Conservation (phyloP, 2,797 vertebrate genomes). For the Danio tinwini region DNA sequence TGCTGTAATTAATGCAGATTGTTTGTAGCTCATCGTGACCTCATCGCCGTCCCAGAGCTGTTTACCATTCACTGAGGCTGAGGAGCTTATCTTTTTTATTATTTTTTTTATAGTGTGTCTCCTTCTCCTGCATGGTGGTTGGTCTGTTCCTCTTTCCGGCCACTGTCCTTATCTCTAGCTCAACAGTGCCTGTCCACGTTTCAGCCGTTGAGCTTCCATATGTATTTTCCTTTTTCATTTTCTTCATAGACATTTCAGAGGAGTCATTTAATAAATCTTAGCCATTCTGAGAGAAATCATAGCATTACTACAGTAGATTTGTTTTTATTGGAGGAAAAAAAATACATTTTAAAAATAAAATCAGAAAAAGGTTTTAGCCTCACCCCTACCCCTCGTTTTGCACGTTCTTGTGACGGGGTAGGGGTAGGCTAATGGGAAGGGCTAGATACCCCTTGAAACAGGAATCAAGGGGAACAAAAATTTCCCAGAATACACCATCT, state of each 20-base stretch:
- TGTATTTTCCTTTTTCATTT: background rate
- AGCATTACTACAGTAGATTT: background rate
- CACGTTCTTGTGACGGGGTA: too few relatives aligned
- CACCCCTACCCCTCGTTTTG: too few relatives aligned
- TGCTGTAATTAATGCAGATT: conserved; percentile 52
- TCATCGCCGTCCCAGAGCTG: background rate
- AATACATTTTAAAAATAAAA: too few relatives aligned
- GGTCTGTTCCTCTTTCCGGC: background rate
- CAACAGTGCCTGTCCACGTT: background rate
- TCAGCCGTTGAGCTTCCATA: background rate
- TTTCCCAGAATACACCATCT: too few relatives aligned
- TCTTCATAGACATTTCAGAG: background rate
- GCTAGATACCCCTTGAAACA: too few relatives aligned
- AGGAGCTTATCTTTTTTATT: background rate
- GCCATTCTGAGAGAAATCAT: background rate
- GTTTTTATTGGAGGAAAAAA: too few relatives aligned
- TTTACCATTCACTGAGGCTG: conserved; percentile 5
- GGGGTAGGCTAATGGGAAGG: too few relatives aligned
- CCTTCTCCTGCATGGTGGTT: background rate
- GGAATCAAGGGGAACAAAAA: too few relatives aligned
- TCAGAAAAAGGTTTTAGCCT: too few relatives aligned
- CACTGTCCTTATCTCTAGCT: background rate
- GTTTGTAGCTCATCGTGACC: conserved; percentile 42
- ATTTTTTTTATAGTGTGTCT: background rate
- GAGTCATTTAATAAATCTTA: background rate